Conservation (phyloP, 2,797 vertebrate genomes). For the Anguilla marmorata region DNA sequence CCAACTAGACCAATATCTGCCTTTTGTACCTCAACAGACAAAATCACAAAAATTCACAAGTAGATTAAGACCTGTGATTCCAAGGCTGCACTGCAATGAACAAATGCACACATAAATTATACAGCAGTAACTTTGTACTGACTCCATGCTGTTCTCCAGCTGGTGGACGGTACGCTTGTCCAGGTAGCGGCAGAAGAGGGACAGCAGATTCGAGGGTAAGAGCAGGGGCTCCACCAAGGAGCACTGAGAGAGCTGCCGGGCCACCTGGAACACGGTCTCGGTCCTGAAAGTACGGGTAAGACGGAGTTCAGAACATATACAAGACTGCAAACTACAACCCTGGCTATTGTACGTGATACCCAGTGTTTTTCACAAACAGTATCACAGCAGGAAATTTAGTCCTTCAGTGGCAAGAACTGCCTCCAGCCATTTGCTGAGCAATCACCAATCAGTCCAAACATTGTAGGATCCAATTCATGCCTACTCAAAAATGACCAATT, state of each 20-base stretch:
- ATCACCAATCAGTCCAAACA: background rate
- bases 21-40: too few species aligned
- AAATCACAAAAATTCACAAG: too few species aligned
- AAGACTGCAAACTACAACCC: background rate
- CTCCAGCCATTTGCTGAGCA: background rate
- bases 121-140: constrained; percentile 57
- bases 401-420: background rate
- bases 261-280: constrained; percentile 85
- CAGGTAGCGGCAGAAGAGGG: constrained; percentile 91
- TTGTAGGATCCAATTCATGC: background rate
- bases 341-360: background rate
- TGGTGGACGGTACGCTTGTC: constrained; percentile 87
- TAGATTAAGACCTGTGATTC: too few species aligned
- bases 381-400: background rate
- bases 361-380: background rate
- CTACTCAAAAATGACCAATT: background rate
- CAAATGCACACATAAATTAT: background rate
- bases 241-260: constrained; percentile 82
- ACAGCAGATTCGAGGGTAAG: constrained; percentile 89
- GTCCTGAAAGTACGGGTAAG: constrained; percentile 74
- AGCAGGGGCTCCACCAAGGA: constrained; percentile 86
- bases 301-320: background rate
- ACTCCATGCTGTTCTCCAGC: constrained; percentile 90
- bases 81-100: background rate
- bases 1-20: too few species aligned